phyloP scores from a whole-genome alignment of 2,113 vertebrate genomes.

The Lagopus leucura region DNA sequence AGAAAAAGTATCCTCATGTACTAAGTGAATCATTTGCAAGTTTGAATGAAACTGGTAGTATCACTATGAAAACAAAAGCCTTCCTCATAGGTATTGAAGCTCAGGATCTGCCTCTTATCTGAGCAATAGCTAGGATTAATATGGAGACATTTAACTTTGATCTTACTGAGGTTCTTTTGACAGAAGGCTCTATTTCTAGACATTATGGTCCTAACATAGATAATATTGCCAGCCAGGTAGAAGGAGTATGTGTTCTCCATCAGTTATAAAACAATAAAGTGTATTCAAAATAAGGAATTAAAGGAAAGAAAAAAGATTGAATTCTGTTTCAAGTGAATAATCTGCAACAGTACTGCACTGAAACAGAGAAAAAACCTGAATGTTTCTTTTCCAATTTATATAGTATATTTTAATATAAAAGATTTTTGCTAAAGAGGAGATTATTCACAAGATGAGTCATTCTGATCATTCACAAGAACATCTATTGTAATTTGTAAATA shows the following conservation, averaged over 20 bases:
- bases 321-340: not conserved
- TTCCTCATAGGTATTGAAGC: not conserved
- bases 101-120: not conserved
- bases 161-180: rapidly evolving
- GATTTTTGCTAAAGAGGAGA: not conserved
- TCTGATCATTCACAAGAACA: slow-evolving; percentile 33
- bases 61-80: not conserved
- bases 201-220: not conserved
- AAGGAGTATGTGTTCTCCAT: not conserved
- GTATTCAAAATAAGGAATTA: not conserved
- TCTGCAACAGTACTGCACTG: not conserved
- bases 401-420: slow-evolving; percentile 2
- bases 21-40: not conserved
- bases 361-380: not conserved
- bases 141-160: not conserved
- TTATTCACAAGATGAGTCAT: not conserved
- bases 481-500: slow-evolving; percentile 47
- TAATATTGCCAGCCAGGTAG: not conserved
- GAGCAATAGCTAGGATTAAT: not conserved
- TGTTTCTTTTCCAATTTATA: not conserved
- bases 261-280: not conserved
- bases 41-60: not conserved
- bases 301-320: not conserved
- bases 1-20: not conserved
- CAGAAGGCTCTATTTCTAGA: not conserved